Evolutionary conservation across 2,888 invertebrate genomes (phyloP).

Genomic region (Mythimna impura): DNA sequence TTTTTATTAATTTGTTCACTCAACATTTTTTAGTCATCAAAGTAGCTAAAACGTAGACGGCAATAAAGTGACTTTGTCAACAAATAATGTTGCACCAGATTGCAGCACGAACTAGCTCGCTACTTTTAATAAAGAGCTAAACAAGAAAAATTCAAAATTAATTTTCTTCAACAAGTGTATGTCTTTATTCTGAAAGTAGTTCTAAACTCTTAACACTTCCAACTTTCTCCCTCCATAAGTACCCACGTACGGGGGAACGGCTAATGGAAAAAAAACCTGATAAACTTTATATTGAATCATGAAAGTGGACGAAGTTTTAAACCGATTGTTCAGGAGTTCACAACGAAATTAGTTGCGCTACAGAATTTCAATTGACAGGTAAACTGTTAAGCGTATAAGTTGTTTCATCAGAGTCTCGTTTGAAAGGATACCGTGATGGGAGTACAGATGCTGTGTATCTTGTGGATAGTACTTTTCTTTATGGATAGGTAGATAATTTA

Average conservation of each 20-base stretch:
- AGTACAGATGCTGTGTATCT: background rate
- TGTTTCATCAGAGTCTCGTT: slow-evolving; percentile 47
- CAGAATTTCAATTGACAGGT: slow-evolving; percentile 66
- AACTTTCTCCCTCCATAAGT: slow-evolving; percentile 42
- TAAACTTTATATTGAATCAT: slow-evolving; percentile 64
- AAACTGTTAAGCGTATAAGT: slow-evolving; percentile 55
- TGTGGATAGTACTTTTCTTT: background rate
- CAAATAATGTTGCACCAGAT: slow-evolving; percentile 8
- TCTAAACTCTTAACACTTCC: slow-evolving; percentile 54
- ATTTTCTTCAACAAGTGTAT: slow-evolving; percentile 40
- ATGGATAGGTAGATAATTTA: background rate
- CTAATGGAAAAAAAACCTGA: slow-evolving; percentile 46
- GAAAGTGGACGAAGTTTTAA: slow-evolving; percentile 58
- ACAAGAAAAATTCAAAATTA: slow-evolving; percentile 42
- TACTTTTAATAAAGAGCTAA: background rate
- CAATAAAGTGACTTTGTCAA: slow-evolving; percentile 1
- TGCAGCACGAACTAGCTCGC: background rate
- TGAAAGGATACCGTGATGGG: slow-evolving; percentile 1
- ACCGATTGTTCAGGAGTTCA: slow-evolving; percentile 56
- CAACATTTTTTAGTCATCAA: background rate
- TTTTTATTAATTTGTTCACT: background rate
- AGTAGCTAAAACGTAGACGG: background rate
- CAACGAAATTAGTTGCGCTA: slow-evolving; percentile 58
- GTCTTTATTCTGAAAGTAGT: slow-evolving; percentile 31
- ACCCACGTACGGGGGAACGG: slow-evolving; percentile 50